phyloP scores from a whole-genome alignment of 2,797 vertebrate species.

The Aselliscus stoliczkanus region DNA sequence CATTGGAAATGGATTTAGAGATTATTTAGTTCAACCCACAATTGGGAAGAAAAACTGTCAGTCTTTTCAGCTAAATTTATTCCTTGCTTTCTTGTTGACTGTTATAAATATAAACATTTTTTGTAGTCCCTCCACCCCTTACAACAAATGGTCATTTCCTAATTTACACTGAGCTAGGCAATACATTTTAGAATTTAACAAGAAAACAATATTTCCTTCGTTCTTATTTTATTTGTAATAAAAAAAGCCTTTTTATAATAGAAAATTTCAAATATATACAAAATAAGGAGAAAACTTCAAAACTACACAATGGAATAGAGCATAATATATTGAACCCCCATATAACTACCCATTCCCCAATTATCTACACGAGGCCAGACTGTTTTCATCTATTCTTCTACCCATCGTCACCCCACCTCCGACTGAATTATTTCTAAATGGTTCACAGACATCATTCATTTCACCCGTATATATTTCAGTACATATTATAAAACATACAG shows the following conservation, averaged over 20 bases:
- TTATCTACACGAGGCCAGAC: neutral
- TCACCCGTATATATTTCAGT: neutral
- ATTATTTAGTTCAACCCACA: neutral
- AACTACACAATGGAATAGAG: neutral
- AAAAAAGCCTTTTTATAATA: neutral
- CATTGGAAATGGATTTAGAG: neutral
- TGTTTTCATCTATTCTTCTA: neutral
- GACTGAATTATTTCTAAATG: neutral
- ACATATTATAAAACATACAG: constrained; percentile 1
- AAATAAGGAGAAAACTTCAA: neutral
- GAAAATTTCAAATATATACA: neutral
- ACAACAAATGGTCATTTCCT: neutral
- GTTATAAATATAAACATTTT: neutral
- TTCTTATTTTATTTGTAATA: neutral
- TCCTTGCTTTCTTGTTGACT: neutral
- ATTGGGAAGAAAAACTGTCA: neutral
- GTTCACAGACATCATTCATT: neutral
- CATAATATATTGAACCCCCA: neutral
- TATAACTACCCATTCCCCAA: neutral
- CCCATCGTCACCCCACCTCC: neutral
- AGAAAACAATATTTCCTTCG: neutral
- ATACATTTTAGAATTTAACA: neutral
- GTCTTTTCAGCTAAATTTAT: neutral
- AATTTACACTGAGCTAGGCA: neutral
- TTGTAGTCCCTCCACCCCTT: neutral